phyloP scores from a whole-genome alignment of 2,113 vertebrate genomes.

The Siniperca chuatsi region DNA sequence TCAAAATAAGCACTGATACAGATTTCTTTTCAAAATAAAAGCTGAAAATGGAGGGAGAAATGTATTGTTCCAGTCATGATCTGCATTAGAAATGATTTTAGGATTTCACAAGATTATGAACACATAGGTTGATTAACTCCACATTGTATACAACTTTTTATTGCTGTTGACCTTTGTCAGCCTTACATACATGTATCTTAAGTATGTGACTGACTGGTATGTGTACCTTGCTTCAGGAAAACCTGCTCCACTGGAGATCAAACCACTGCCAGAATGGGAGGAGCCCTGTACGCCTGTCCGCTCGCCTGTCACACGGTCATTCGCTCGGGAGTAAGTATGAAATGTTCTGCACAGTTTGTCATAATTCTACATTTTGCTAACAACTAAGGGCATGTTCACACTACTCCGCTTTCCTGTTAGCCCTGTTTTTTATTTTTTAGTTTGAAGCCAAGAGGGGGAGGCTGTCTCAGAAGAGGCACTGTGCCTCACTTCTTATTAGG shows the following conservation, averaged over 20 bases:
- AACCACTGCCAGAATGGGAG: conserved; percentile 94
- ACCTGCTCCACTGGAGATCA: conserved; percentile 97
- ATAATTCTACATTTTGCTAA: conserved; percentile 27
- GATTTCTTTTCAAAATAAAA: not conserved
- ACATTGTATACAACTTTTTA: not conserved
- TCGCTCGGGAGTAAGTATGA: conserved; percentile 95
- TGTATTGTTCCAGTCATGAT: not conserved
- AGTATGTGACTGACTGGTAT: conserved; percentile 34
- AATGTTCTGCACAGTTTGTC: not conserved
- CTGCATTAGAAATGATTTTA: not conserved
- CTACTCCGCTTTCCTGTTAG: conserved; percentile 5
- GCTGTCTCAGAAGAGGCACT: not conserved
- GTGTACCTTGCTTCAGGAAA: conserved; percentile 85
- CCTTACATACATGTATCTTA: not conserved
- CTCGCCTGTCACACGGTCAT: conserved; percentile 97
- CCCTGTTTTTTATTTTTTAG: not conserved
- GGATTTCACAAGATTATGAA: not conserved
- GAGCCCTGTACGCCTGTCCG: conserved; percentile 94
- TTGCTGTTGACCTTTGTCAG: not conserved
- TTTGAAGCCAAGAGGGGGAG: not conserved
- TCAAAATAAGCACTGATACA: not conserved
- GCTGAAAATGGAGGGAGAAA: not conserved
- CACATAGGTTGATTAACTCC: not conserved
- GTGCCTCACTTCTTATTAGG: not conserved
- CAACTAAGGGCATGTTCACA: conserved; percentile 67